Evolutionary conservation across 2,888 invertebrate species (phyloP), one percentile per base, ranked within the genome.

Genomic region (Timandra comae): DNA sequence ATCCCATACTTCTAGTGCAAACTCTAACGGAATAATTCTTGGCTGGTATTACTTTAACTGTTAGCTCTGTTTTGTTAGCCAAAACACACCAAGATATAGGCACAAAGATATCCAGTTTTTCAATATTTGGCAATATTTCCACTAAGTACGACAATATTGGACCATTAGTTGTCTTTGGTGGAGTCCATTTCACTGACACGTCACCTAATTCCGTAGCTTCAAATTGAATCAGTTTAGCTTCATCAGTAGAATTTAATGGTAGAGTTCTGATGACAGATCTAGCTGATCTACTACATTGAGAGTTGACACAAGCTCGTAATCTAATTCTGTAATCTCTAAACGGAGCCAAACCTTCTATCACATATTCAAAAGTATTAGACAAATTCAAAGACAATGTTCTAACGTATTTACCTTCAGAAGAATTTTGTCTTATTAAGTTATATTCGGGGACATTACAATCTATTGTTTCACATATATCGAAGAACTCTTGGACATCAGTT

Each of bases 271-370:
- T 74, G 0, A 69, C 63, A 13, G 59, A 64, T 35, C 69, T 66
- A 12, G 65, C 55, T 13, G 73, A 72, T 46, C 73, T 61, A 31
- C 85, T 84, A 29, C 85, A 85, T 7, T 35, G 29, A 2, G 48
- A 35, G 3, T 46, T 43, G 27, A 61, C 56, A 43, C 85, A 85
- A 20, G 78, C 73, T 37, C 81, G 59, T 32, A 85, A 49, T 35
- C 68, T 57, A 42, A 84, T 74, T 34, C 63, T 72, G 33, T 84
- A 85, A 49, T 82, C 82, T 45, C 81, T 62, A 30, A 53, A 85
- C 0, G 84, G 82, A 10, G 77, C 76, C 23, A 85, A 47, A 1
- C 63, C 64, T 6, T 56, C 65, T 3, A 85, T 56, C 54, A 69
- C 61, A 28, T 57, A 75, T 2, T 49, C 47, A 21, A 54, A 67